phyloP scores from a whole-genome alignment of 2,113 vertebrate species.

The Piliocolobus tephrosceles region DNA sequence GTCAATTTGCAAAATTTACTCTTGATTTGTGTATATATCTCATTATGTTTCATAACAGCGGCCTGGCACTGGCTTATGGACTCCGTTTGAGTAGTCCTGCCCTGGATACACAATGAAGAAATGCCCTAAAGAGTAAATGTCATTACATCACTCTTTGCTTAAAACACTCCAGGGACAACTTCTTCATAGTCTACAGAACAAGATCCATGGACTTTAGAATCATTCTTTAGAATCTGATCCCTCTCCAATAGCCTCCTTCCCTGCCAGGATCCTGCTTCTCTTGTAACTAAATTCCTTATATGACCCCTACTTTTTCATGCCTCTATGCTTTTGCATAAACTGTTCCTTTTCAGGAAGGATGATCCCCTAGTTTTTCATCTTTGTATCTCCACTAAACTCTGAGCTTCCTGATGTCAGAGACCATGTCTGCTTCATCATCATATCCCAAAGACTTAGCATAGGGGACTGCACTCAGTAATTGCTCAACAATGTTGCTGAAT shows the following conservation, averaged over 20 bases:
- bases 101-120: neutral
- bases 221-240: neutral
- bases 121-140: neutral
- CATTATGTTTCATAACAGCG: neutral
- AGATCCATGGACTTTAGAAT: neutral
- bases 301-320: no score
- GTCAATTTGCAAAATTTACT: neutral
- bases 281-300: neutral
- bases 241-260: neutral
- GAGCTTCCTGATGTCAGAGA: neutral
- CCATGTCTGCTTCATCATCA: neutral
- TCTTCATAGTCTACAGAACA: neutral
- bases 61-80: no score
- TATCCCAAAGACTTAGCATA: neutral
- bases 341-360: neutral
- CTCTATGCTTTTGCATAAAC: neutral
- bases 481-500: neutral
- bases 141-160: neutral
- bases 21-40: neutral
- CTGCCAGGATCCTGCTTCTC: neutral
- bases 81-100: neutral
- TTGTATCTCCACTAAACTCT: neutral
- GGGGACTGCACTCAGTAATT: neutral
- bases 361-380: neutral
- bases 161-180: neutral